Conservation (phyloP, 1,140 invertebrate species). For the Drosophila aff. region DNA sequence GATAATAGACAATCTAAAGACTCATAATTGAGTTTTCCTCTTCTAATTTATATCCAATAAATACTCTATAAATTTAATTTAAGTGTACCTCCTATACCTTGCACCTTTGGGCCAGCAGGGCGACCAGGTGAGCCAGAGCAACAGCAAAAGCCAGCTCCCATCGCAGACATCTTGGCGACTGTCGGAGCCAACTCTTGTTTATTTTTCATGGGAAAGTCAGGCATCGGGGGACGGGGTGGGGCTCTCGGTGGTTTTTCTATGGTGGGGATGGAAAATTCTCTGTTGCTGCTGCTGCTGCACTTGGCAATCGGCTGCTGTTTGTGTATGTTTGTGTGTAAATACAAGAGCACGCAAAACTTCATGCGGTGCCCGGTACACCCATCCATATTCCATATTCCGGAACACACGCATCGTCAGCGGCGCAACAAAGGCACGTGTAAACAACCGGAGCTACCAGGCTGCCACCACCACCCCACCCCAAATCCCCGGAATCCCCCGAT, state of each 20-base stretch:
- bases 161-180: conserved; percentile 81
- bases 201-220: conserved; percentile 81
- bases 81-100: conserved; percentile 19
- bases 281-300: conserved; percentile 51
- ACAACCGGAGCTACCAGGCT: conserved; percentile 65
- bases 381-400: conserved; percentile 30
- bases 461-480: background rate
- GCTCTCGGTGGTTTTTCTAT: background rate
- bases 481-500: conserved; percentile 41
- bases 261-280: conserved; percentile 9
- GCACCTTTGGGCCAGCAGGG: conserved; percentile 15
- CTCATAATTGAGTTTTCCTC: no score
- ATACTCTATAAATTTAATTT: background rate
- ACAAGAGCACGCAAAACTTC: conserved; percentile 79
- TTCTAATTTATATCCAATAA: no score
- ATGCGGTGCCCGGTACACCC: conserved; percentile 58
- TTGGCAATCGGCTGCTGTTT: conserved; percentile 63
- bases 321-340: conserved; percentile 77
- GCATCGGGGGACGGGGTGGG: conserved; percentile 11
- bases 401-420: conserved; percentile 75
- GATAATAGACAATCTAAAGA: no score
- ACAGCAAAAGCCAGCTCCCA: conserved; percentile 49
- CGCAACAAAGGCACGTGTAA: conserved; percentile 82
- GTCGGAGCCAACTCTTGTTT: conserved; percentile 71
- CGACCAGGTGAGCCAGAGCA: conserved; percentile 55